Percentiles rank a stretch among this genome's conserved stretches.
Evolutionary conservation across 2,113 vertebrate species (phyloP).

Genomic region (Cinclus cinclus): DNA sequence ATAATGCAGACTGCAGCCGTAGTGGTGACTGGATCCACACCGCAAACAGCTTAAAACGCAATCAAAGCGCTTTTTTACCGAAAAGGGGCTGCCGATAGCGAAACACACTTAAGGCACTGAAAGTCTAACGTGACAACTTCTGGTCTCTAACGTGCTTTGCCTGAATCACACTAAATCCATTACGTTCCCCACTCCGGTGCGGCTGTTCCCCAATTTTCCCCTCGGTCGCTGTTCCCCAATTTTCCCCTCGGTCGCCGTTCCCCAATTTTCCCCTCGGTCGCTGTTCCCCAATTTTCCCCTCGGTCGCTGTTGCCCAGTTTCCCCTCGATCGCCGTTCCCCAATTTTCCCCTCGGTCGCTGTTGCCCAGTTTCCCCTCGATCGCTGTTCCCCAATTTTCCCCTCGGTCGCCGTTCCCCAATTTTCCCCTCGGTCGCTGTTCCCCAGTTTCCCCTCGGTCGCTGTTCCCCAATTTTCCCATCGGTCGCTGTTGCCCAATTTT

Average conservation of each 20-base stretch:
- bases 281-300: no score
- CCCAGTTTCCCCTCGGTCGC: no score
- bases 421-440: no score
- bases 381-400: neutral
- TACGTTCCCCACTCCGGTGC: accelerated
- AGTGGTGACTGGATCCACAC: neutral
- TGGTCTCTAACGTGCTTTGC: neutral
- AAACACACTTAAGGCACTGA: neutral
- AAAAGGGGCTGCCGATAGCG: no score
- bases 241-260: no score
- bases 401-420: no score
- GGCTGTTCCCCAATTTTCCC: neutral
- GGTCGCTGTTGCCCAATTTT: no score
- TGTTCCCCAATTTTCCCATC: neutral
- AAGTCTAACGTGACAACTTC: no score
- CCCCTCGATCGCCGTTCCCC: no score
- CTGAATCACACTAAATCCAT: neutral
- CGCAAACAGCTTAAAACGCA: neutral
- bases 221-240: accelerated
- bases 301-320: no score
- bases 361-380: neutral
- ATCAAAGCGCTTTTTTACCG: neutral
- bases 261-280: no score
- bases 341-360: neutral
- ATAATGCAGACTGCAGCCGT: accelerated